Percentiles rank a stretch among this genome's conserved stretches.
Evolutionary conservation across 2,113 vertebrate species (phyloP).

Genomic region (Seriola rivoliana): DNA sequence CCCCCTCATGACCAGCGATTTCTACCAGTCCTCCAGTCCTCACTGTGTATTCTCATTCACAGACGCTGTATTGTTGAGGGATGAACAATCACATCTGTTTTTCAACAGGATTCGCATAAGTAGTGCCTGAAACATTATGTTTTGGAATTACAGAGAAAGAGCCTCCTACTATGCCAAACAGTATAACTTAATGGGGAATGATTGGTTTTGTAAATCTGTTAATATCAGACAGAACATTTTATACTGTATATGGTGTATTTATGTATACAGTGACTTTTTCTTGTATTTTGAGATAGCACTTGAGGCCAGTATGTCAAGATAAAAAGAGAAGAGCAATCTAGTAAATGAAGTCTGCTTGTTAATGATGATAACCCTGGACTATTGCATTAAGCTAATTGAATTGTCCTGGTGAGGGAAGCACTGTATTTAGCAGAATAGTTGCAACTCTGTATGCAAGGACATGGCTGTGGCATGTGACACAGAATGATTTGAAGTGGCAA

Average conservation of each 20-base stretch:
- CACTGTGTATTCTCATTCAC: not conserved
- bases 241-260: not conserved
- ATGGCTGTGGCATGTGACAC: not conserved
- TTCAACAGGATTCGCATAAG: not conserved
- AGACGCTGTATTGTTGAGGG: not conserved
- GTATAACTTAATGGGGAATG: not conserved
- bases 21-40: not conserved
- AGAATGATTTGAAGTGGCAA: not conserved
- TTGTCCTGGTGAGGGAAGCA: not conserved
- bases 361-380: not conserved
- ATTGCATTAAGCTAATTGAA: not conserved
- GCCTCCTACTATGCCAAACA: not conserved
- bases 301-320: not conserved
- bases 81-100: not conserved
- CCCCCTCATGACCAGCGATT: not conserved
- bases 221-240: too few relatives aligned
- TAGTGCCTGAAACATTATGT: not conserved
- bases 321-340: not conserved
- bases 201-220: not conserved
- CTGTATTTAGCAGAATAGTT: not conserved
- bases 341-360: constrained; percentile 1
- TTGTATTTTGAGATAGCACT: not conserved
- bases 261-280: too few relatives aligned
- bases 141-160: not conserved
- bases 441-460: not conserved